A percentile compares a stretch with the other conserved stretches of the same genome.
phyloP scores from a whole-genome alignment of 2,888 invertebrate genomes.

The Tetragonisca angustula region DNA sequence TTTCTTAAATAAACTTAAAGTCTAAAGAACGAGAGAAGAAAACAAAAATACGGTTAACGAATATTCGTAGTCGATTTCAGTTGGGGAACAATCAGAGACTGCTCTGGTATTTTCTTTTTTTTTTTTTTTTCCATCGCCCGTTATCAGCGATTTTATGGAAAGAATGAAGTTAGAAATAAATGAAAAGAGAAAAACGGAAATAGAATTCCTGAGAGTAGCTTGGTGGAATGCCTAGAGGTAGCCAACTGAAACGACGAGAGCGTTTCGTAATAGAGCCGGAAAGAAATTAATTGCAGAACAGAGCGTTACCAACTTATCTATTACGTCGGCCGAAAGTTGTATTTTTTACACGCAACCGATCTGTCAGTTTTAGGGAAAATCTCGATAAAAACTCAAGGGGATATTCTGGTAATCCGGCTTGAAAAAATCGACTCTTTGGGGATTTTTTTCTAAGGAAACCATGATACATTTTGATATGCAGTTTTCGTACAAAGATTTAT shows the following conservation, averaged over 20 bases:
- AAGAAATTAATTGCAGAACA: slow-evolving; percentile 48
- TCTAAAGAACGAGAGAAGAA: not conserved
- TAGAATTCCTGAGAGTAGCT: slow-evolving; percentile 17
- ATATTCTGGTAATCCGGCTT: too few species aligned
- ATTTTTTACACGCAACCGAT: slow-evolving; percentile 39
- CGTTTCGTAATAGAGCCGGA: slow-evolving; percentile 50
- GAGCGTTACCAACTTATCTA: slow-evolving; percentile 1
- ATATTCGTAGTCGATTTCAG: not conserved
- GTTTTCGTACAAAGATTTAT: too few species aligned
- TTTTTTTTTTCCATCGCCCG: not conserved
- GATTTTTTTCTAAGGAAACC: too few species aligned
- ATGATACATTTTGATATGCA: too few species aligned
- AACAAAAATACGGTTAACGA: not conserved
- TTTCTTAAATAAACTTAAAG: not conserved
- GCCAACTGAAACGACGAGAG: slow-evolving; percentile 28
- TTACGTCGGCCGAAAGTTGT: slow-evolving; percentile 37
- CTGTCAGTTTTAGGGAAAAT: slow-evolving; percentile 27
- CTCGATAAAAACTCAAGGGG: not conserved
- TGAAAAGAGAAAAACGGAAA: slow-evolving; percentile 15
- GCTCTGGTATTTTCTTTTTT: not conserved
- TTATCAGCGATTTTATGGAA: not conserved
- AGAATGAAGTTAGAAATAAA: not conserved
- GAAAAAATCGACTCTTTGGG: too few species aligned
- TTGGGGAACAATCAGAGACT: not conserved
- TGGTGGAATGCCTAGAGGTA: slow-evolving; percentile 33